Base-by-base conservation (phyloP, 2,888 invertebrate genomes). In the Sipha maydis region DNA sequence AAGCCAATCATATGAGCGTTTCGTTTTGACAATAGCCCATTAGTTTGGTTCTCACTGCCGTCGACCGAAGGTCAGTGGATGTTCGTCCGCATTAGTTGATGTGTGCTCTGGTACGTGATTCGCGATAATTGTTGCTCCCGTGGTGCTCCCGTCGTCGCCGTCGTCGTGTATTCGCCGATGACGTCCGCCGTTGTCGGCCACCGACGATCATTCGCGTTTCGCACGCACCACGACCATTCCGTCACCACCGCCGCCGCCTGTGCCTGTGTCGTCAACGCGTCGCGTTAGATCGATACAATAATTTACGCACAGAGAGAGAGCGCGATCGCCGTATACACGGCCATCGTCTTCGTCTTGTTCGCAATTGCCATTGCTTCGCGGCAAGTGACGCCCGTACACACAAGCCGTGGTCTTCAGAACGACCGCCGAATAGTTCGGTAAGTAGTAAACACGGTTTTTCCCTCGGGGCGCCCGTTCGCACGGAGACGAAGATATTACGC, bases 11-110 rank as follows among this genome's bases (percentile, higher is more conserved):
- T 89, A 89, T 79, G 79, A 89, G 84, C 56, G 77, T 89, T 89
- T 89, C 83, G 69, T 89, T 89, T 90, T 90, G 90, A 90, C 90
- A 90, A 90, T 89, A 90, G 90, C 90, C 89, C 88, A 89, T 90
- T 90, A 90, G 90, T 90, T 90, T 91, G 90, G 90, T 91, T 91
- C 90, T 90, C 90, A 90, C 89, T 91, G 91, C 91, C 91, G 91
- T 91, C 91, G 91, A 91, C 91, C 91, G 91, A 91, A 91, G 91
- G 91, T 91, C 91, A 91, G 91, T 91, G 91, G 91, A 88, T 88
- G 82, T 88, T 75, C 82, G 67, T 88, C 88, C 82, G 75, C 75
- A 76, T 67, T 25, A 25, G 67, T 88, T 31, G 88, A 88, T 8
- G 77, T 88, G 61, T 88, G 75, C 76, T 17, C 61, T 88, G n/a